Base-by-base conservation (phyloP, 1,140 invertebrate genomes). In the Zaprionus vittiger region DNA sequence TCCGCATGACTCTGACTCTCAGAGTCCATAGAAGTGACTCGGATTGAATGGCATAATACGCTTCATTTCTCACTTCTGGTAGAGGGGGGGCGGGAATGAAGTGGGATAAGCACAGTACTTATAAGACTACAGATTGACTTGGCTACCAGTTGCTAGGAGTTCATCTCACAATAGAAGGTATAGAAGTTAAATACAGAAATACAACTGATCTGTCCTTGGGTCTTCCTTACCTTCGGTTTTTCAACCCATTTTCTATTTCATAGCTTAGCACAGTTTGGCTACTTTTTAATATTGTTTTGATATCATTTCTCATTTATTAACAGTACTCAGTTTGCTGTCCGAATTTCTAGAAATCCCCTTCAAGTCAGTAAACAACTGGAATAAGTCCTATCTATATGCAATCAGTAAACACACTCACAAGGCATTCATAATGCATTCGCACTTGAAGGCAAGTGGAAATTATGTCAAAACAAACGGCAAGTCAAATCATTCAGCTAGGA, bases 381-480 rank as follows among this genome's bases (percentile, higher is more conserved):
- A 76, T 66, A 89, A 76, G 81, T 83, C 55, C 84, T 76, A 89
- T 87, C 84, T 87, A 87, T 87, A 87, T 87, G 84, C 84, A 87
- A 87, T 87, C 84, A 76, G 80, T 81, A 87, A 87, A 87, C 89
- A 87, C 84, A 81, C 59, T 64, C 57, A 31, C 31, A 57, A 63
- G 62, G 63, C 52, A 80, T 84, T 71, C 74, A 89, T 84, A 84
- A 87, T 83, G 78, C 77, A 84, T 72, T 59, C 74, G 73, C 79
- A 82, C 75, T 73, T 78, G 55, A 38, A 83, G 68, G 73, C 81
- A 85, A 86, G 79, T 89, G 70, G 74, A 87, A 87, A 83, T 87
- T 81, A 87, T 87, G 84, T 83, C 81, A 87, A 87, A 87, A 89
- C 84, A 87, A 89, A 83, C 78, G 84, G 67, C 74, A 77, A 74